phyloP scores from a whole-genome alignment of 2,797 vertebrate genomes.

The Ficedula albicollis region DNA sequence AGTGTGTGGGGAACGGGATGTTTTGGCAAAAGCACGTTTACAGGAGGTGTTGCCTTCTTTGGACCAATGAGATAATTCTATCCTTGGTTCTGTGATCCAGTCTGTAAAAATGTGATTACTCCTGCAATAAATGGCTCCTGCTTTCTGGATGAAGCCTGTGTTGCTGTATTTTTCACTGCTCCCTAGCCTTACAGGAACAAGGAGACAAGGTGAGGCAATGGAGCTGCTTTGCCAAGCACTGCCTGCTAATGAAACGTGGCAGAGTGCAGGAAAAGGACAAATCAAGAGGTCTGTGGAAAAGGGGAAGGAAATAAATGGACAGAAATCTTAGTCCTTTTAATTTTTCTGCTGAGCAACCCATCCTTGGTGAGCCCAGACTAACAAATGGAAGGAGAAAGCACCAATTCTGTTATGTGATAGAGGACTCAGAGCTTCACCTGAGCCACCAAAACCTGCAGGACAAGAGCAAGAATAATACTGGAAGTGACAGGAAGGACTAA shows the following conservation, averaged over 20 bases:
- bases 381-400: accelerated
- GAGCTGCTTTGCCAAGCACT: background rate
- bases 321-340: background rate
- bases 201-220: background rate
- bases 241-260: background rate
- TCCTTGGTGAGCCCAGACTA: background rate
- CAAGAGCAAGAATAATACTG: background rate
- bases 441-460: background rate
- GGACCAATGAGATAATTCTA: too few species aligned
- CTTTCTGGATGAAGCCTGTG: too few species aligned
- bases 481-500: background rate
- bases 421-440: background rate
- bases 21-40: too few species aligned
- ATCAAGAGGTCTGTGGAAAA: background rate
- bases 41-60: too few species aligned
- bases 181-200: too few species aligned
- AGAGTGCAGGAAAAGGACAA: background rate
- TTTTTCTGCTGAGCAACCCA: background rate
- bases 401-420: accelerated
- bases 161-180: too few species aligned
- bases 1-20: too few species aligned
- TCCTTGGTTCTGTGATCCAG: too few species aligned
- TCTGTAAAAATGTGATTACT: too few species aligned
- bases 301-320: background rate
- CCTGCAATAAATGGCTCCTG: too few species aligned